phyloP scores from a whole-genome alignment of 1,140 invertebrate genomes.

The Drosophila rufa region DNA sequence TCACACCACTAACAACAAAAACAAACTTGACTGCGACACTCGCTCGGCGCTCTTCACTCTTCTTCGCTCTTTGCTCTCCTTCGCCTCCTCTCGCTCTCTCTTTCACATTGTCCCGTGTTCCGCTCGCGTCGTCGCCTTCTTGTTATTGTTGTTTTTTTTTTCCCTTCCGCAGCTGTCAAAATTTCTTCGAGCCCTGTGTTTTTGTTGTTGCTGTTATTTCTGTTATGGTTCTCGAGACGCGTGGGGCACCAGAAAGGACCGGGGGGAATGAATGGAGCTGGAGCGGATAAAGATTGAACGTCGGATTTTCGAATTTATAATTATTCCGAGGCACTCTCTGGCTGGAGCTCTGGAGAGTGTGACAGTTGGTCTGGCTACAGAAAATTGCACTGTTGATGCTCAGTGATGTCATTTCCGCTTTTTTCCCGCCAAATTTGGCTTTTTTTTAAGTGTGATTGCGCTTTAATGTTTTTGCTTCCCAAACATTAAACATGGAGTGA shows the following conservation, averaged over 20 bases:
- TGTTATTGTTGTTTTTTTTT: conserved; percentile 4
- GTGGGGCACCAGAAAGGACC: neutral
- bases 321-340: conserved; percentile 11
- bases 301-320: conserved; percentile 2
- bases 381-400: neutral
- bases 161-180: conserved; percentile 4
- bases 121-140: conserved; percentile 3
- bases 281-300: neutral
- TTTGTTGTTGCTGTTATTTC: neutral
- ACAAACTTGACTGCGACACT: conserved; percentile 41
- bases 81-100: neutral
- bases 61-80: conserved; percentile 3
- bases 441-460: no score
- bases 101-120: conserved; percentile 14
- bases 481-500: no score
- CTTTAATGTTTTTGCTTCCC: no score
- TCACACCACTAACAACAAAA: conserved; percentile 56
- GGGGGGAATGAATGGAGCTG: neutral
- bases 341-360: conserved; percentile 3
- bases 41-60: conserved; percentile 23
- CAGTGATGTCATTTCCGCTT: no score
- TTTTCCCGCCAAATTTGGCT: no score
- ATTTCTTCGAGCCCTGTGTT: neutral
- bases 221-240: neutral
- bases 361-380: neutral